Percentiles rank a stretch among this genome's conserved stretches.
Conservation (phyloP, 2,797 vertebrate genomes). For the Eidolon dupreanum region DNA sequence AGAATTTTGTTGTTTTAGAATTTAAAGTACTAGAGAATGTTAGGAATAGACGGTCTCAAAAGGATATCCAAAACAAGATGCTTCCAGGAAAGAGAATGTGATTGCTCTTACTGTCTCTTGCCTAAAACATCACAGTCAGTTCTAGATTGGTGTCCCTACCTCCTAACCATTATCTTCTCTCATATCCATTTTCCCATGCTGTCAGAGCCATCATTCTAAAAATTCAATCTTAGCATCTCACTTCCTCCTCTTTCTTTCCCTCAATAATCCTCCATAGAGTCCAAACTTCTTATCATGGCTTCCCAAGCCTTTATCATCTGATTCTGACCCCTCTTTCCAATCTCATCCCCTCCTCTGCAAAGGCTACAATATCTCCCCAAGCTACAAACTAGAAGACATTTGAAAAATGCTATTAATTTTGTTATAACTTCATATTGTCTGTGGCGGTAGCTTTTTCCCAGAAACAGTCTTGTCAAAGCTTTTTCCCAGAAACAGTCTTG, state of each 20-base stretch:
- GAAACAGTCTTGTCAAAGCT: too few relatives aligned
- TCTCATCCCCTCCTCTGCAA: neutral
- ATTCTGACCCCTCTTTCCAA: neutral
- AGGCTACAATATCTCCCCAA: constrained; percentile 1
- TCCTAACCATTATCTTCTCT: constrained; percentile 3
- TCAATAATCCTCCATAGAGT: constrained; percentile 12
- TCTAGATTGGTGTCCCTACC: constrained; percentile 2
- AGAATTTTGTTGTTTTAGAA: constrained; percentile 64
- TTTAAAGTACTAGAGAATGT: constrained; percentile 45
- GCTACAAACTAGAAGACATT: neutral
- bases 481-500: constrained; percentile 39
- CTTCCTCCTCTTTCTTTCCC: neutral
- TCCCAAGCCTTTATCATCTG: neutral
- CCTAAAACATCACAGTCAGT: constrained; percentile 55
- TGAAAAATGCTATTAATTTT: constrained; percentile 56
- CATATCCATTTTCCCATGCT: constrained; percentile 3
- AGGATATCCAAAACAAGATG: constrained; percentile 18
- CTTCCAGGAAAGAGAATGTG: constrained; percentile 43
- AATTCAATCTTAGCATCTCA: neutral
- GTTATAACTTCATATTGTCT: constrained; percentile 3
- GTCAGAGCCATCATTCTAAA: neutral
- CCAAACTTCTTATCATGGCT: constrained; percentile 13
- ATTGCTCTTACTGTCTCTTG: constrained; percentile 34
- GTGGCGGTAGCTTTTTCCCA: neutral
- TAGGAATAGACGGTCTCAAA: constrained; percentile 53